Base-by-base conservation (phyloP, 2,888 invertebrate genomes). In the Xanthia icteritia region DNA sequence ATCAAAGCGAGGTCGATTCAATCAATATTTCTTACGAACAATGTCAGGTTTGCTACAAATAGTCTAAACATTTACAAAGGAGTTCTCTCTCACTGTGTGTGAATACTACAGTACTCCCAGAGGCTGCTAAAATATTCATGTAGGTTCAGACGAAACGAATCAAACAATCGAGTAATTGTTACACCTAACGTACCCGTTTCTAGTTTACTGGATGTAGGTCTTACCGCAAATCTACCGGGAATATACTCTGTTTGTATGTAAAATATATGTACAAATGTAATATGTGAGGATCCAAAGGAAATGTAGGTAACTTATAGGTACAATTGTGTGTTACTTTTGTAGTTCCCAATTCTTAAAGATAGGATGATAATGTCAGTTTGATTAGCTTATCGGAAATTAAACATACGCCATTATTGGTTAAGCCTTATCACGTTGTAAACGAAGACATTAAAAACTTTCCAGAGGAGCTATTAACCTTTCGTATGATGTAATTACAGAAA, bases 201-300 rank as follows among this genome's bases (percentile, higher is more conserved):
- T 75, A 73, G 69, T 73, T 78, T 76, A 82, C 73, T 66, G 63
- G 64, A 77, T 68, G 51, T 75, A 58, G 69, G 36, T 73, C 70
- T 81, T 65, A 76, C 70, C 75, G n/a, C 74, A 71, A 73, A 76
- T 75, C 85, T 70, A 48, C n/a, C 4, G 78, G 82, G 86, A 56
- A 73, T 76, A 72, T 4, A 56, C 58, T 65, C 13, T 36, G 51
- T 79, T 72, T 74, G 42, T 61, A 79, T 67, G 65, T 64, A 82
- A 67, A 64, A 56, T 65, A 71, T 54, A 51, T 27, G 36, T 60
- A 64, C 20, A 9, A 67, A 67, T n/a, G 3, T 23, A 20, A 15
- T 63, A n/a, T 60, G 60, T 17, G 48, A 13, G 36, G 11, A 67
- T 23, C 23, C 0, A 48, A 48, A 27, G 23, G 3, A 65, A 48